These are phyloP conservation scores for Heliothis virescens DNA, from an alignment of 1,140 invertebrate species.

Conservation along the genomic window DNA sequence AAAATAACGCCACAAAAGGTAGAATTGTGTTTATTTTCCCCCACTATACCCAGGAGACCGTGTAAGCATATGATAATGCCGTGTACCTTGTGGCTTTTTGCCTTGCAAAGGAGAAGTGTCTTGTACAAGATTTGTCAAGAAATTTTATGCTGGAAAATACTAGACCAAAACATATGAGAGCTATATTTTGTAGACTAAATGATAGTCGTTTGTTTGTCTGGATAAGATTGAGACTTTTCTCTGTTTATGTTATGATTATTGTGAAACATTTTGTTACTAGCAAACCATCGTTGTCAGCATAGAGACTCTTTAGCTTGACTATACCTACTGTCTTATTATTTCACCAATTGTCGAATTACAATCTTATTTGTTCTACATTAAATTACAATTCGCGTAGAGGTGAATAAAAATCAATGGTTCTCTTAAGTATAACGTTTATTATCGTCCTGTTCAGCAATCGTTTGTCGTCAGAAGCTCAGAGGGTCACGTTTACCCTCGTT, in stretches of 20 bases:
- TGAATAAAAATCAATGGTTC: constrained; percentile 10
- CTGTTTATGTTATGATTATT: too few species aligned
- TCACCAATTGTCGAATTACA: too few species aligned
- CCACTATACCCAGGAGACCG: not conserved
- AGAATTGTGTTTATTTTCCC: constrained; percentile 1
- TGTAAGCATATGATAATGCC: not conserved
- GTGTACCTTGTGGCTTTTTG: not conserved
- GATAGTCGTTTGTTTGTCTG: too few species aligned
- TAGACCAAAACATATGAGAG: too few species aligned
- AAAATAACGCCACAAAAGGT: constrained; percentile 17
- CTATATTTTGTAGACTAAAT: too few species aligned
- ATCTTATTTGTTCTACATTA: not conserved
- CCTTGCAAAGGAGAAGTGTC: not conserved
- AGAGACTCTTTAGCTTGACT: too few species aligned
- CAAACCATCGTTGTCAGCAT: too few species aligned
- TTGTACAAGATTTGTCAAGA: not conserved
- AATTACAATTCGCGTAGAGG: not conserved
- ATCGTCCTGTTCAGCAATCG: constrained; percentile 1
- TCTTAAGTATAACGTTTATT: constrained; percentile 6
- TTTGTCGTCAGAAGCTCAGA: constrained; percentile 14
- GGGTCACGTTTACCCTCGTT: constrained; percentile 20
- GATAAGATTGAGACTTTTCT: too few species aligned
- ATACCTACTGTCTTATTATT: too few species aligned
- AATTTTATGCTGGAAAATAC: not conserved
- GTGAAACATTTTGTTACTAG: too few species aligned